These are phyloP conservation scores for Dicyrtoma fusca DNA, from an alignment of 2,888 invertebrate species.

Conservation along the genomic window DNA sequence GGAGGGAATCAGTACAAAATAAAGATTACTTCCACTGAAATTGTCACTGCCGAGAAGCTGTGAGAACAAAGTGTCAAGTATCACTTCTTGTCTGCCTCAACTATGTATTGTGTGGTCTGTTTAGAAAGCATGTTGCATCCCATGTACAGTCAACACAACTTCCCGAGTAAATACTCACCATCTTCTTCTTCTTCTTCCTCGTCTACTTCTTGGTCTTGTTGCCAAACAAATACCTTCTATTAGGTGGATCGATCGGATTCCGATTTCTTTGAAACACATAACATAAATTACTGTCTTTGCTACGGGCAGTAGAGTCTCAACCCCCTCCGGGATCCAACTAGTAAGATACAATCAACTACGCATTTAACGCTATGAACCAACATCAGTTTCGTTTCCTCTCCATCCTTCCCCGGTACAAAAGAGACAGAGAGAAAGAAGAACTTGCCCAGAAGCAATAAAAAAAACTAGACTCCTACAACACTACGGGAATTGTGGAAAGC, in stretches of 20 bases:
- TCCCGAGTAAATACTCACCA: constrained; percentile 16
- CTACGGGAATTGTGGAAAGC: constrained; percentile 6
- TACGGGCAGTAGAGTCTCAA: neutral
- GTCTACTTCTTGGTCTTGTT: neutral
- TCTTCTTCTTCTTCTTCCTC: neutral
- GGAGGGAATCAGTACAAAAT: too few species aligned
- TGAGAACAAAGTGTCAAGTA: too few species aligned
- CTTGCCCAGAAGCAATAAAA: too few species aligned
- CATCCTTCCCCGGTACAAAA: too few species aligned
- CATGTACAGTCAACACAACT: neutral
- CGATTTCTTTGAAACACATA: constrained; percentile 38
- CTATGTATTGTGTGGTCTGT: too few species aligned
- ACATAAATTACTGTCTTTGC: constrained; percentile 39
- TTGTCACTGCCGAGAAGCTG: too few species aligned
- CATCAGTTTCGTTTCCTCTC: constrained; percentile 12
- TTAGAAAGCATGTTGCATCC: neutral
- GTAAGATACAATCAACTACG: constrained; percentile 19
- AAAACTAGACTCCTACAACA: neutral
- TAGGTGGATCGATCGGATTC: constrained; percentile 38
- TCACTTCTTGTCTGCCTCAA: too few species aligned
- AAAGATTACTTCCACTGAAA: too few species aligned
- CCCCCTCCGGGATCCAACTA: neutral
- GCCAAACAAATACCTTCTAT: constrained; percentile 42
- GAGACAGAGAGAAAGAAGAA: too few species aligned
- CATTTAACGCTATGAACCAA: constrained; percentile 19